phyloP scores from a whole-genome alignment of 2,797 vertebrate species.

The Eleutherodactylus coqui region DNA sequence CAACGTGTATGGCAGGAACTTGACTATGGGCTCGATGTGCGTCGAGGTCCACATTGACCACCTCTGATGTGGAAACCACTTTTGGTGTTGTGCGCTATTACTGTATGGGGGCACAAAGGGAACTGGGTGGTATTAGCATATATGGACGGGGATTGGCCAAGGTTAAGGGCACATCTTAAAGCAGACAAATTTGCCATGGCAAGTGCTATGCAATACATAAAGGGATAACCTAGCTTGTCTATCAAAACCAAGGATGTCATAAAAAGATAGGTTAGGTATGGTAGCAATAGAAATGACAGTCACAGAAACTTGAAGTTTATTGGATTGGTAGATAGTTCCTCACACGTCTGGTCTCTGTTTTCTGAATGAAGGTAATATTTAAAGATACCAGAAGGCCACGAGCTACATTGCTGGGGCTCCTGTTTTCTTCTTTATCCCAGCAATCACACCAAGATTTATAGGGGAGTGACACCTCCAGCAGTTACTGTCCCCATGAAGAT shows the following conservation, averaged over 20 bases:
- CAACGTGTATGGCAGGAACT: too few relatives aligned
- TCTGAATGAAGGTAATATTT: constrained; percentile 40
- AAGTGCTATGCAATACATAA: not conserved
- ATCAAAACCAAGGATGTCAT: not conserved
- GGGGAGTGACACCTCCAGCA: constrained; percentile 49
- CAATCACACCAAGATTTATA: constrained; percentile 51
- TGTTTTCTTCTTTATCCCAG: constrained; percentile 33
- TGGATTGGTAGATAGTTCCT: not conserved
- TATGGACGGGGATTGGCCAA: too few relatives aligned
- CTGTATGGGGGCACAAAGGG: too few relatives aligned
- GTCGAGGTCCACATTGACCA: too few relatives aligned
- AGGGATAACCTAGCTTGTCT: not conserved
- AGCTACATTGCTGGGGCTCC: constrained; percentile 19
- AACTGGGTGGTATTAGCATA: too few relatives aligned
- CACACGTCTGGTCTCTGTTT: not conserved
- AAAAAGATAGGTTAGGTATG: constrained; percentile 5
- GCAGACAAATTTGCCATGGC: too few relatives aligned
- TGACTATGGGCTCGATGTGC: too few relatives aligned
- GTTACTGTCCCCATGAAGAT: constrained; percentile 58
- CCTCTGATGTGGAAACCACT: too few relatives aligned
- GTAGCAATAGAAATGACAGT: not conserved
- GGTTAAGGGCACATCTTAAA: too few relatives aligned
- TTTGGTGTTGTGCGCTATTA: too few relatives aligned
- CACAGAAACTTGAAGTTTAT: not conserved
- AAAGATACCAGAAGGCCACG: constrained; percentile 7